Conservation (phyloP, 2,888 invertebrate species). For the Onchidella celtica region DNA sequence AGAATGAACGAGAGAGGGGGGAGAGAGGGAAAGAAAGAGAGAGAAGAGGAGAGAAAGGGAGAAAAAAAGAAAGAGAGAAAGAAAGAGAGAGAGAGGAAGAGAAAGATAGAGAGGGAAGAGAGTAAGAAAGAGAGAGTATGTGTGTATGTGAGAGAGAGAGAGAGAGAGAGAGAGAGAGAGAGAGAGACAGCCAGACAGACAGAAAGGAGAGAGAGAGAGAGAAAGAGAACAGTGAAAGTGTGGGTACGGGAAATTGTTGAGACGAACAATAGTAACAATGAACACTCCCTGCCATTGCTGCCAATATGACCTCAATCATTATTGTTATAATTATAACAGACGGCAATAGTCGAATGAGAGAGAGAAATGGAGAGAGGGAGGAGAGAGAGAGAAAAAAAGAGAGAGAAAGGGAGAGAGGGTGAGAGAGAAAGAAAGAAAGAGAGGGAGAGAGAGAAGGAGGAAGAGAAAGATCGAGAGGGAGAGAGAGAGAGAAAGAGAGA, state of each 20-base stretch:
- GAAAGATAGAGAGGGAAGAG: too few species aligned
- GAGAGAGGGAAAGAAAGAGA: not conserved
- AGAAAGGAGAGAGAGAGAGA: too few species aligned
- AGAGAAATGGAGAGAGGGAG: not conserved
- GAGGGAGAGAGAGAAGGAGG: not conserved
- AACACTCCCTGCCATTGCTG: too few species aligned
- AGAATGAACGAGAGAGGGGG: too few species aligned
- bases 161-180: constrained; percentile 34
- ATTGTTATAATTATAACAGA: too few species aligned
- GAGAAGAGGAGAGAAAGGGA: not conserved
- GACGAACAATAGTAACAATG: too few species aligned
- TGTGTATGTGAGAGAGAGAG: not conserved
- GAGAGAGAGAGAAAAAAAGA: not conserved
- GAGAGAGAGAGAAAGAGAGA: constrained; percentile 5
- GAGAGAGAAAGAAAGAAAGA: not conserved
- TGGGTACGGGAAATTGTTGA: too few species aligned
- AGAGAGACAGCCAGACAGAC: not conserved
- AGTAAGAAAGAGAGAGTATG: not conserved
- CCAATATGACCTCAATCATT: too few species aligned
- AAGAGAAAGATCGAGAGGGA: not conserved
- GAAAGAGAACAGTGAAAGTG: too few species aligned
- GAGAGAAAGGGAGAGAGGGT: too few species aligned
- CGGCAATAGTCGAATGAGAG: too few species aligned
- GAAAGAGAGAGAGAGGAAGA: not conserved
- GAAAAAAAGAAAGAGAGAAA: not conserved